These are phyloP conservation scores for Spondyliosoma cantharus DNA, from an alignment of 2,797 vertebrate species.

Conservation along the genomic window DNA sequence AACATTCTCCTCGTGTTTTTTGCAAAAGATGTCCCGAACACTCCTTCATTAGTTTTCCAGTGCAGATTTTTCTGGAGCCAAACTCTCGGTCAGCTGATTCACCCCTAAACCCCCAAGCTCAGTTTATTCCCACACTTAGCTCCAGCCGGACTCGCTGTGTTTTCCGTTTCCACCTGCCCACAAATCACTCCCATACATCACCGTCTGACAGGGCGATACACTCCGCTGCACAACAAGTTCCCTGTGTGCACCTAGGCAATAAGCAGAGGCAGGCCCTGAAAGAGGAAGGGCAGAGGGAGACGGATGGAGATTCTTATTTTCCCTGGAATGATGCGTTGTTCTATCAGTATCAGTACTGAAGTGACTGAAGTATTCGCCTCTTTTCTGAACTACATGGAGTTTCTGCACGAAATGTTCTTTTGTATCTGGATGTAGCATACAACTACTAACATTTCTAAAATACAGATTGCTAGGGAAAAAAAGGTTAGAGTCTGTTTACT, in stretches of 20 bases:
- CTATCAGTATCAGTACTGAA: slow-evolving; percentile 15
- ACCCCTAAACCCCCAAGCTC: neutral
- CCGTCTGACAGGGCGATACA: slow-evolving; percentile 62
- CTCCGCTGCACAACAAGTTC: slow-evolving; percentile 66
- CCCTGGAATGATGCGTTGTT: slow-evolving; percentile 28
- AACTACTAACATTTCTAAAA: neutral
- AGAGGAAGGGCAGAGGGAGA: slow-evolving; percentile 27
- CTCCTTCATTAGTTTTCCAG: slow-evolving; percentile 33
- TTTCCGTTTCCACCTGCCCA: slow-evolving; percentile 62
- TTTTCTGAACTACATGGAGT: neutral
- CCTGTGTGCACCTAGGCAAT: slow-evolving; percentile 43
- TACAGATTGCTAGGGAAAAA: too few species aligned
- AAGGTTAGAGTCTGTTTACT: too few species aligned
- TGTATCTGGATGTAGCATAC: neutral
- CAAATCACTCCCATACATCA: slow-evolving; percentile 78
- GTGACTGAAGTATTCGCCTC: neutral
- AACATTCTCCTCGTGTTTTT: neutral
- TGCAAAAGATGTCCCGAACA: slow-evolving; percentile 18
- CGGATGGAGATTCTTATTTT: slow-evolving; percentile 26
- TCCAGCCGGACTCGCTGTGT: slow-evolving; percentile 37
- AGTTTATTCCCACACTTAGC: slow-evolving; percentile 63
- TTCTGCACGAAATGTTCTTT: neutral
- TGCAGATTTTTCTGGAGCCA: slow-evolving; percentile 24
- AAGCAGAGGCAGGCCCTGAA: slow-evolving; percentile 35
- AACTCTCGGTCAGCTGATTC: slow-evolving; percentile 37